Base-by-base conservation (phyloP, 2,888 invertebrate genomes). In the Eledona agricola region DNA sequence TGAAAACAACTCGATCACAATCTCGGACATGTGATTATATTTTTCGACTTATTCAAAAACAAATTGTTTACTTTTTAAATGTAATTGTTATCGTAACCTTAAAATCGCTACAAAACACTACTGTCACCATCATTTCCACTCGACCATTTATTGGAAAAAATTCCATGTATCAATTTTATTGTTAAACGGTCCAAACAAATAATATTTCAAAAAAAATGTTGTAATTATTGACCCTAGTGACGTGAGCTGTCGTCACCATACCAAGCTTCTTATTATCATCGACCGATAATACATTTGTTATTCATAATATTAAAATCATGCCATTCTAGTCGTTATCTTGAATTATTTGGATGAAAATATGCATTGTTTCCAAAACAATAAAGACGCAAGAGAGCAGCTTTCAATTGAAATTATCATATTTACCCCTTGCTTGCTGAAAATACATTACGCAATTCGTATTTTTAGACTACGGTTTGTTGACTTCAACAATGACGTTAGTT, bases 191-290 rank as follows among this genome's bases (percentile, higher is more conserved):
- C 29, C 42, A 42, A 23, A 22, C 22, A 43, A 43, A 43, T 23
- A 40, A 25, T 31, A 17, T 20, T 34, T 25, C 12, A 34, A 23
- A 12, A 29, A 47, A 12, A 29, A 31, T 23, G 23, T 32, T 22
- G 11, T 5, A 34, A 37, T 34, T 29, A 28, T 22, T 51, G 51
- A 51, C 51, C 51, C 51, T 31, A 29, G 31, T 51, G 51, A 51
- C 51, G 51, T 51, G 6, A 10, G 35, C 31, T 51, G 51, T 51
- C 51, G 51, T 51, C 51, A 51, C 28, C 40, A 34, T 28, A 51
- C 51, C 37, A 35, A 37, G 45, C 51, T 51, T 37, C 45, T 43
- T 47, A 17, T 45, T 32, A 45, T 45, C 31, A n/a, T 9, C 16
- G 15, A 1, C 1, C 15, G 47, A 47, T 46, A 46, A 46, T 28